phyloP scores from a whole-genome alignment of 2,113 vertebrate genomes.

The Polyodon spathula region DNA sequence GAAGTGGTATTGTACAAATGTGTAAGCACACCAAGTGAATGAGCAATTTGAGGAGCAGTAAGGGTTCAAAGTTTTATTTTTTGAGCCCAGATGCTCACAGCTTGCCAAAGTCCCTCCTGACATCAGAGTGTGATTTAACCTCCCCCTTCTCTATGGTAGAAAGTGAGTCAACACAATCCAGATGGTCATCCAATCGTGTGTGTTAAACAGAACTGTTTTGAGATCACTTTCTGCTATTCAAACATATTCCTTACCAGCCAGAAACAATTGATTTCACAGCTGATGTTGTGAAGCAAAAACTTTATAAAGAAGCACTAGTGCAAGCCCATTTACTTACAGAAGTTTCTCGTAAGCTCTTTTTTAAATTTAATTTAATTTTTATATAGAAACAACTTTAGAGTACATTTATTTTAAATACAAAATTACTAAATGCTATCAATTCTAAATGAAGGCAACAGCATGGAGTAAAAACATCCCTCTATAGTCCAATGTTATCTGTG shows the following conservation, averaged over 20 bases:
- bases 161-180: slow-evolving; percentile 48
- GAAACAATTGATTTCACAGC: slow-evolving; percentile 60
- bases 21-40: not conserved
- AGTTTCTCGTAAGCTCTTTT: no score
- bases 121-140: slow-evolving; percentile 13
- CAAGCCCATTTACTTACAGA: not conserved
- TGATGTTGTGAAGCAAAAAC: not conserved
- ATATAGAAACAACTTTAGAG: no score
- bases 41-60: not conserved
- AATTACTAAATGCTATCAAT: no score
- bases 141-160: slow-evolving; percentile 39
- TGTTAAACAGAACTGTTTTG: slow-evolving; percentile 46
- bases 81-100: not conserved
- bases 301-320: not conserved
- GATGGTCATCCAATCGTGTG: slow-evolving; percentile 47
- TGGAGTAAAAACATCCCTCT: no score
- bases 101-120: not conserved
- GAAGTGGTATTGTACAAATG: not conserved
- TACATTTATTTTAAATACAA: no score
- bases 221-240: slow-evolving; percentile 43
- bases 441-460: no score
- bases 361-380: no score
- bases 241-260: slow-evolving; percentile 45
- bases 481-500: no score
- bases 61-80: not conserved